Evolutionary conservation across 1,140 invertebrate genomes (phyloP).

Genomic region (Paracyclopina nana): DNA sequence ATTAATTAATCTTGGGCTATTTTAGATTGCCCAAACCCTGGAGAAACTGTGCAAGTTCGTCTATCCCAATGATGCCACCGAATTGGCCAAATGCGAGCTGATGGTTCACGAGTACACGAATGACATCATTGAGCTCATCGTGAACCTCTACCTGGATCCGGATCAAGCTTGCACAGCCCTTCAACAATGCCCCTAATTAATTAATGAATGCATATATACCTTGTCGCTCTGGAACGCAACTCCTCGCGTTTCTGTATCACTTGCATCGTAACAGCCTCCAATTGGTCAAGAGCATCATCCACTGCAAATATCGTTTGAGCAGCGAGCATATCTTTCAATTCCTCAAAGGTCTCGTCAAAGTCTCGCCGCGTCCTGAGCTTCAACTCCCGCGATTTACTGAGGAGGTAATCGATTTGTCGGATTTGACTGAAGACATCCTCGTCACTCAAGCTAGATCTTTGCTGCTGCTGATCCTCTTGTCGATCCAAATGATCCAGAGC

Average conservation of each 20-base stretch:
- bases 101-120: too few relatives aligned
- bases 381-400: conserved; percentile 9
- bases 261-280: conserved; percentile 6
- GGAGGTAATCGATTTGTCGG: conserved; percentile 13
- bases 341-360: conserved; percentile 13
- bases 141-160: too few relatives aligned
- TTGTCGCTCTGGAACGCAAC: conserved; percentile 8
- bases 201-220: too few relatives aligned
- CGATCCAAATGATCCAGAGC: conserved; percentile 9
- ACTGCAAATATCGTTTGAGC: conserved; percentile 11
- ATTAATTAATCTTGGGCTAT: too few relatives aligned
- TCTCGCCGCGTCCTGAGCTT: conserved; percentile 4
- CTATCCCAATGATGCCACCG: too few relatives aligned
- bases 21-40: too few relatives aligned
- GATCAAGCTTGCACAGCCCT: too few relatives aligned
- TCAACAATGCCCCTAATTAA: too few relatives aligned
- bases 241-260: conserved; percentile 5
- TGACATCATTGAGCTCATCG: too few relatives aligned
- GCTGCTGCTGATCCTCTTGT: neutral
- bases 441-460: neutral
- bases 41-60: too few relatives aligned
- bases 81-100: too few relatives aligned
- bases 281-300: conserved; percentile 6
- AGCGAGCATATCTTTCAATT: conserved; percentile 7
- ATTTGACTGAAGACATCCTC: conserved; percentile 10